Evolutionary conservation across 2,113 vertebrate genomes (phyloP).

Genomic region (Saccopteryx bilineata): DNA sequence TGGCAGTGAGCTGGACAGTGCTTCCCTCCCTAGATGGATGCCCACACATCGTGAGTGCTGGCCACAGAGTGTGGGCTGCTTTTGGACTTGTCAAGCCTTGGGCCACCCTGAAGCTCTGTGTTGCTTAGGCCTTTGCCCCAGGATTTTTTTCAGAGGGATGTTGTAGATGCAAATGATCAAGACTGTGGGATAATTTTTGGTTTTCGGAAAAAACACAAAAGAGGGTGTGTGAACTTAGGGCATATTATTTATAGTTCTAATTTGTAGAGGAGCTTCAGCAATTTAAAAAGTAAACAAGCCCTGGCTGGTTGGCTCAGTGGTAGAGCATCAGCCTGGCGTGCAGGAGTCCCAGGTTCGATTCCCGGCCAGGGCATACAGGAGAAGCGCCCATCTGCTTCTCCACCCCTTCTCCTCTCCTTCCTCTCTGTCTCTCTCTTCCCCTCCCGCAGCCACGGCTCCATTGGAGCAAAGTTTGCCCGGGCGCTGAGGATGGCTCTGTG

Average conservation of each 20-base stretch:
- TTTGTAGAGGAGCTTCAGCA: background rate
- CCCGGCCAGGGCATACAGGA: too few relatives aligned
- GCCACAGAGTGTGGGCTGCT: rapidly evolving
- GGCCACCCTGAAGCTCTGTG: background rate
- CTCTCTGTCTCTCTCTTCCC: too few relatives aligned
- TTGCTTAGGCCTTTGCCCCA: background rate
- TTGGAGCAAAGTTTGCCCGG: too few relatives aligned
- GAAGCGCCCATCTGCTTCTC: too few relatives aligned
- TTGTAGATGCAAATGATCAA: background rate
- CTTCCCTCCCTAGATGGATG: rapidly evolving
- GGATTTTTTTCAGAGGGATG: conserved; percentile 10
- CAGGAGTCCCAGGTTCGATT: too few relatives aligned
- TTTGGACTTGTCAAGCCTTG: rapidly evolving
- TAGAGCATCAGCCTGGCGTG: too few relatives aligned
- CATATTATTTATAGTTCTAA: background rate
- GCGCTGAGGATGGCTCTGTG: too few relatives aligned
- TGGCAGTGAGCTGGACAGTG: rapidly evolving
- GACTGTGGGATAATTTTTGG: background rate
- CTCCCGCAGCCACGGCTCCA: too few relatives aligned
- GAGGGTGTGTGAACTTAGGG: background rate
- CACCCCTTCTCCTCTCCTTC: too few relatives aligned
- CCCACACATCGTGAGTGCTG: rapidly evolving
- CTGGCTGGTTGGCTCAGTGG: too few relatives aligned
- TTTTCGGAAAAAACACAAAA: background rate
- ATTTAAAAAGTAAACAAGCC: background rate